Evolutionary conservation across 2,113 vertebrate genomes (phyloP).

Genomic region (Miniopterus natalensis): DNA sequence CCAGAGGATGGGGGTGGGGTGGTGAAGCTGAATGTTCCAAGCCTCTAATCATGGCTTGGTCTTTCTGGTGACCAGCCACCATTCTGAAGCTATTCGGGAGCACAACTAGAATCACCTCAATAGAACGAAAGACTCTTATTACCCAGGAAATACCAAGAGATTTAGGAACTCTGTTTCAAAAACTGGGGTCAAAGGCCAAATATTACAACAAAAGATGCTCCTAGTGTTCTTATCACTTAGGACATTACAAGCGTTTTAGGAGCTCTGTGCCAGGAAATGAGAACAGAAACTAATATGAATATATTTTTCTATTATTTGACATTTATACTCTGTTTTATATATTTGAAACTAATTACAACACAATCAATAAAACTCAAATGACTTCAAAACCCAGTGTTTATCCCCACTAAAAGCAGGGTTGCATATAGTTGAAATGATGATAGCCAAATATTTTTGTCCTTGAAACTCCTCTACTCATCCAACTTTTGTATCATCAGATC

Average conservation of each 20-base stretch:
- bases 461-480: conserved; percentile 96
- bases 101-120: neutral
- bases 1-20: neutral
- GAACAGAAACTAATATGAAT: neutral
- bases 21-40: neutral
- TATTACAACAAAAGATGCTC: neutral
- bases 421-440: conserved; percentile 93
- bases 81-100: neutral
- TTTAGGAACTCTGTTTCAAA: neutral
- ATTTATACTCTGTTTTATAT: neutral
- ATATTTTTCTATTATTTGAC: neutral
- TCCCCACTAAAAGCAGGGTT: neutral
- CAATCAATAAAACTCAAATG: neutral
- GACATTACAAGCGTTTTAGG: neutral
- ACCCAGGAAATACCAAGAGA: neutral
- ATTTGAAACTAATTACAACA: neutral
- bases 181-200: neutral
- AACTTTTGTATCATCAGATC: conserved; percentile 93
- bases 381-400: neutral
- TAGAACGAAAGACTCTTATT: neutral
- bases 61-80: neutral
- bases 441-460: conserved; percentile 92
- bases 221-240: neutral
- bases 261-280: neutral
- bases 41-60: neutral